Evolutionary conservation across 2,797 vertebrate species (phyloP), one percentile per base, ranked within the genome.

Genomic region (Gadopsis bispinosus): DNA sequence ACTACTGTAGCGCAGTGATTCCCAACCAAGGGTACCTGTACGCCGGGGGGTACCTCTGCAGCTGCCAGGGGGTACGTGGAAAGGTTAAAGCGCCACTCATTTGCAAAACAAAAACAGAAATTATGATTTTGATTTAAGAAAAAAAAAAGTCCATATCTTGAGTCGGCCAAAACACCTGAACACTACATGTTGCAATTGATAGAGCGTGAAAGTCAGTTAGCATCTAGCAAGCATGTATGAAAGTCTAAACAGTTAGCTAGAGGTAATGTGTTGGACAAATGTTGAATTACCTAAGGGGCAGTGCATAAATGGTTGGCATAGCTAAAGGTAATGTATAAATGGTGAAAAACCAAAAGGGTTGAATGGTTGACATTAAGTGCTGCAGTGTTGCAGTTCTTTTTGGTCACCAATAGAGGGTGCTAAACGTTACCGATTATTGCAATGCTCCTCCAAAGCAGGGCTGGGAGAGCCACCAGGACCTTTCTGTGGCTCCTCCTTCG

Each of bases 401-500:
- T 64, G 60, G 16, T 47, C 43, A 35, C 69, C 77, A 64, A 0
- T n/a, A 71, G 67, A 75, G 59, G 62, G 22, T 61, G 58, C 47
- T 79, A 17, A 65, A 67, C 8, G 51, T 56, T 47, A 69, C 22
- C n/a, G 43, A 35, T 55, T 8, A 41, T 5, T 61, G 20, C 71
- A 56, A 55, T 17, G 33, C 26, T 41, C 22, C 26, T 26, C 26
- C 26, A 26, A 26, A 26, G 94, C 95, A 96, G 85, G 97, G 95
- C 43, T 98, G 97, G 97, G 97, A 98, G 79, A 98, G 97, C 88
- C 97, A 99, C 61, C 97, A 97, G 88, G 96, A 98, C 78, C 92
- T 98, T n/a, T 97, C 96, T 2, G 91, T 92, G 79, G 88, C 68
- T 11, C 88, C 90, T 11, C 74, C 92, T 50, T 91, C 89, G 22